A percentile compares a stretch with the other conserved stretches of the same genome.
These are phyloP conservation scores for Paracentrotus lividus DNA, from an alignment of 53 echinoderm and acorn worm species.

Conservation along the genomic window DNA sequence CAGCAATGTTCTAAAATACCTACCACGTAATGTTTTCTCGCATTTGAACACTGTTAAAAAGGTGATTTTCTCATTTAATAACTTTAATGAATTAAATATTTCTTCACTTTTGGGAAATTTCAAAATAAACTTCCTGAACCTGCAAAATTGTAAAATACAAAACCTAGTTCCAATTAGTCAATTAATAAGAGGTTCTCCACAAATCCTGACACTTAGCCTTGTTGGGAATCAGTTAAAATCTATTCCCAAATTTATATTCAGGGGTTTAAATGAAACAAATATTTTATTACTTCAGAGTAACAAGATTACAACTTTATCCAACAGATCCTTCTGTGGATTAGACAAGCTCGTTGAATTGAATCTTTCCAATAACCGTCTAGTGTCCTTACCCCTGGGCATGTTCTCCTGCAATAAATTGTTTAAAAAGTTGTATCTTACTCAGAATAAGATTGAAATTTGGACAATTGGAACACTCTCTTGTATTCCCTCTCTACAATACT, in stretches of 20 bases:
- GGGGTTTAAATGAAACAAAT: slow-evolving; percentile 23
- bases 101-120: not conserved
- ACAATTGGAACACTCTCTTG: too few relatives aligned
- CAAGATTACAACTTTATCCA: not conserved
- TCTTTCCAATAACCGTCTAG: not conserved
- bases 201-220: not conserved
- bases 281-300: not conserved
- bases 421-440: not conserved
- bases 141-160: not conserved
- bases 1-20: not conserved
- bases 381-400: not conserved
- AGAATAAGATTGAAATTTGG: not conserved
- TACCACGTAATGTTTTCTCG: not conserved
- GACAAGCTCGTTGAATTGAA: not conserved
- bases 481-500: not conserved
- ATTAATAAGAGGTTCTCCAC: not conserved
- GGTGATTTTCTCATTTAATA: not conserved
- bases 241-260: not conserved
- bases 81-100: not conserved
- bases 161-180: not conserved
- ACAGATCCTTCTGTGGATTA: slow-evolving; percentile 16
- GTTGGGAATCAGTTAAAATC: not conserved
- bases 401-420: slow-evolving; percentile 9
- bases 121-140: not conserved
- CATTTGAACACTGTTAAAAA: not conserved